phyloP scores from a whole-genome alignment of 2,888 invertebrate genomes.

The Andrena bucephala region DNA sequence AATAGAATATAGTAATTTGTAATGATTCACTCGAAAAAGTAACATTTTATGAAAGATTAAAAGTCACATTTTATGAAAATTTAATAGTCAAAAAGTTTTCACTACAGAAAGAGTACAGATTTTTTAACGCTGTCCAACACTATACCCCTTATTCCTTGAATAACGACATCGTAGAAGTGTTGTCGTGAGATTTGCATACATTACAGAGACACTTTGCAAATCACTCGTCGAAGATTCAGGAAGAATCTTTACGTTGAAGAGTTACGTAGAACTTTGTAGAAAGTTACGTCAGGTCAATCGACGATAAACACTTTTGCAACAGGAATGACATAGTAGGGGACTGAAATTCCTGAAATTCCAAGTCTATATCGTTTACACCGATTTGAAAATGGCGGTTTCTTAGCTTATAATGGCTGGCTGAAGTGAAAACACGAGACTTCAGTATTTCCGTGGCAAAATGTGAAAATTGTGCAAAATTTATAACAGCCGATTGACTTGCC shows the following conservation, averaged over 20 bases:
- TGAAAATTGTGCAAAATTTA: too few relatives aligned
- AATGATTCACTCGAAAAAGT: too few relatives aligned
- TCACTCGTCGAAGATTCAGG: slow-evolving; percentile 17
- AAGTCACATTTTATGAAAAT: not conserved
- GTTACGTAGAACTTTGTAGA: slow-evolving; percentile 10
- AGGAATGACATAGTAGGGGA: not conserved
- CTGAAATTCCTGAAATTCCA: too few relatives aligned
- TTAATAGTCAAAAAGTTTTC: not conserved
- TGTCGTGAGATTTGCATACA: slow-evolving; percentile 30
- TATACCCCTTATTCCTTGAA: slow-evolving; percentile 13
- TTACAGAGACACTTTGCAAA: slow-evolving; percentile 19
- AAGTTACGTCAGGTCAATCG: slow-evolving; percentile 24
- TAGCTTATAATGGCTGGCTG: too few relatives aligned
- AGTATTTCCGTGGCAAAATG: too few relatives aligned
- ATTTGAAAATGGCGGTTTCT: too few relatives aligned
- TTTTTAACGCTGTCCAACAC: slow-evolving; percentile 21
- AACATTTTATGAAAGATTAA: not conserved
- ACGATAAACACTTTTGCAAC: not conserved
- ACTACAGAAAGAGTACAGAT: slow-evolving; percentile 4
- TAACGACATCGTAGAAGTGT: slow-evolving; percentile 49
- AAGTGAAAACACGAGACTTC: too few relatives aligned
- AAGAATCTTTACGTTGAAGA: slow-evolving; percentile 14
- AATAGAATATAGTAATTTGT: not conserved
- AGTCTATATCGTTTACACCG: too few relatives aligned
- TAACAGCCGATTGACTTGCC: slow-evolving; percentile 22